Base-by-base conservation (phyloP, 35 echinoderm and acorn worm species). In the Ophiothrix spiculata region DNA sequence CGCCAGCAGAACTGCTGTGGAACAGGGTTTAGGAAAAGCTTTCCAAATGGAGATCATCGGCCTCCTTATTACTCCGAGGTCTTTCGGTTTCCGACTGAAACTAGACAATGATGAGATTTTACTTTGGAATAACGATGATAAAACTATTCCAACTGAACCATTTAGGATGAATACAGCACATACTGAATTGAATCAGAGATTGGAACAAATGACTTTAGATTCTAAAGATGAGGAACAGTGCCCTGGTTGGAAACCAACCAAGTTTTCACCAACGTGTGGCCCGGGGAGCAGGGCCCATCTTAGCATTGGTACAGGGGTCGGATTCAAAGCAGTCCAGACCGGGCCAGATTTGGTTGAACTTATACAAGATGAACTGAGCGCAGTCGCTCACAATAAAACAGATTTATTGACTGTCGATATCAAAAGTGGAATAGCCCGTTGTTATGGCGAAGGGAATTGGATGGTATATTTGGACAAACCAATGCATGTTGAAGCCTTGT, bases 281-380 rank as follows among this genome's bases (percentile, higher is more conserved):
- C 78, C 37, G 10, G 95, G 91, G 1, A 97, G 95, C 84, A 74
- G 88, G 25, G 87, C 95, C 37, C 95, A 97, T 40, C 85, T 93
- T 11, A 93, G 87, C 31, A 54, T 97, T 31, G 83, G 37, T 0
- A 69, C 45, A 11, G 85, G 86, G 11, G 42, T 64, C n/a, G 86
- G 85, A 21, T 37, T 85, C 0, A 31, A 78, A 29, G 84, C 95
- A 1, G 79, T 90, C 1, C 87, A 97, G 84, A 97, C 95, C 0
- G 95, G 95, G 19, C 31, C 80, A 19, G 95, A 97, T 46, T 74
- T 97, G 84, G 76, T 74, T 14, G 40, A 80, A 42, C 83, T 95
- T 46, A 91, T 95, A 31, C 36, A 85, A 39, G 31, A 39, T 36
- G 93, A 95, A 54, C 85, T 88, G 31, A 80, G 85, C 76, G 88